These are phyloP conservation scores for Philopotamus ludificatus DNA, from an alignment of 1,140 invertebrate species.

Conservation along the genomic window DNA sequence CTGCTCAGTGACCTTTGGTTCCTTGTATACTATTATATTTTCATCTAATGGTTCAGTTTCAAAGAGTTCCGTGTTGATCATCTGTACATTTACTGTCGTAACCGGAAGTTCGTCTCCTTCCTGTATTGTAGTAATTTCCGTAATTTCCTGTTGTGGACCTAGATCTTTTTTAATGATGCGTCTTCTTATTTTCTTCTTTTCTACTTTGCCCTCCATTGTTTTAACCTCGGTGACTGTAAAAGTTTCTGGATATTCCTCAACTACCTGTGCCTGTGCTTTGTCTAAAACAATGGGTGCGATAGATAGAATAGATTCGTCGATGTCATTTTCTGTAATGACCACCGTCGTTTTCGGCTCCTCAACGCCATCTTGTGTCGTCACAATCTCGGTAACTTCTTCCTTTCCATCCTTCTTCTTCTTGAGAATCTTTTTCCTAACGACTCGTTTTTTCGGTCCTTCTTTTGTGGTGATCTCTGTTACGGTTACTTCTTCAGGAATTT, in stretches of 20 bases:
- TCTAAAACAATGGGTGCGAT: not conserved
- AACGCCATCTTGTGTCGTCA: constrained; percentile 44
- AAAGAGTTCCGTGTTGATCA: constrained; percentile 48
- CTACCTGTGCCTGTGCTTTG: constrained; percentile 27
- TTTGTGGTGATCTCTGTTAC: constrained; percentile 44
- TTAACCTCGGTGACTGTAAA: constrained; percentile 46
- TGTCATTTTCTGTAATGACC: constrained; percentile 39
- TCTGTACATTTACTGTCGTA: constrained; percentile 49
- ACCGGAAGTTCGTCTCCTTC: constrained; percentile 47
- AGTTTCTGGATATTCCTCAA: constrained; percentile 49
- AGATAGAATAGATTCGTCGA: constrained; percentile 39
- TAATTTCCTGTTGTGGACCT: constrained; percentile 45
- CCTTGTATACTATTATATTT: not conserved
- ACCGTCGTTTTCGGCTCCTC: constrained; percentile 43
- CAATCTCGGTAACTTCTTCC: constrained; percentile 45
- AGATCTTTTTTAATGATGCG: constrained; percentile 45
- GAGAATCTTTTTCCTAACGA: constrained; percentile 47
- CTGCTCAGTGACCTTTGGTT: constrained; percentile 45
- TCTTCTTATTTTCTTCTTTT: constrained; percentile 42
- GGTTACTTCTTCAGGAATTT: constrained; percentile 47
- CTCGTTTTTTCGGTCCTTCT: constrained; percentile 46
- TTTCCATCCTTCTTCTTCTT: constrained; percentile 45
- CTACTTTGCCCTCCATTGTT: constrained; percentile 42
- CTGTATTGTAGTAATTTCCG: constrained; percentile 48
- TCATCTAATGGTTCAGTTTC: constrained; percentile 28